These are phyloP conservation scores for Loris lydekkerianus DNA, from an alignment of 2,797 vertebrate genomes.

Conservation along the genomic window DNA sequence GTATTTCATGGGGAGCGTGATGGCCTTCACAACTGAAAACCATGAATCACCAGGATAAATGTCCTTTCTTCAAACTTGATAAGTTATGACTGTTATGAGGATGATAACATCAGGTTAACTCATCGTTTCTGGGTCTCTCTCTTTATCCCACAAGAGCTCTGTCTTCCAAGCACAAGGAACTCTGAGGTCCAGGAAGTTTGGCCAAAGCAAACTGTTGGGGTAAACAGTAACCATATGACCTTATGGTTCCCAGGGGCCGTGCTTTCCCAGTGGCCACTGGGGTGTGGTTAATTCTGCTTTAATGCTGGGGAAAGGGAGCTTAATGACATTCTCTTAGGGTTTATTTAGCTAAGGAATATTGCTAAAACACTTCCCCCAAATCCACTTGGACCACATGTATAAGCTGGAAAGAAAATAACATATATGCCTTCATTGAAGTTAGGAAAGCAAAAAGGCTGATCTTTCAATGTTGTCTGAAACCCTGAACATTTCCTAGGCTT, in stretches of 20 bases:
- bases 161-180: background rate
- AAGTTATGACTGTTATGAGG: background rate
- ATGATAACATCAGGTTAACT: background rate
- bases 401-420: background rate
- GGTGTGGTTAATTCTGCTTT: background rate
- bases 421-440: rapidly evolving
- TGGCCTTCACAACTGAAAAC: background rate
- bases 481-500: no score
- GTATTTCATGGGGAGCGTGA: no score
- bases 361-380: background rate
- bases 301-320: background rate
- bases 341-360: background rate
- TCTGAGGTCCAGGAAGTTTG: background rate
- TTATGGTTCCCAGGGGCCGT: background rate
- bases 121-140: background rate
- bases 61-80: background rate
- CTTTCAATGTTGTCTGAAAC: background rate
- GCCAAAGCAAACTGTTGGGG: no score
- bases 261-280: background rate
- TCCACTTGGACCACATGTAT: background rate
- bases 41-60: background rate
- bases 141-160: background rate
- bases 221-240: background rate
- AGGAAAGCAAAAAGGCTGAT: background rate
- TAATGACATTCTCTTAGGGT: background rate